phyloP scores from a whole-genome alignment of 2,113 vertebrate species.

The Scolopax mira region DNA sequence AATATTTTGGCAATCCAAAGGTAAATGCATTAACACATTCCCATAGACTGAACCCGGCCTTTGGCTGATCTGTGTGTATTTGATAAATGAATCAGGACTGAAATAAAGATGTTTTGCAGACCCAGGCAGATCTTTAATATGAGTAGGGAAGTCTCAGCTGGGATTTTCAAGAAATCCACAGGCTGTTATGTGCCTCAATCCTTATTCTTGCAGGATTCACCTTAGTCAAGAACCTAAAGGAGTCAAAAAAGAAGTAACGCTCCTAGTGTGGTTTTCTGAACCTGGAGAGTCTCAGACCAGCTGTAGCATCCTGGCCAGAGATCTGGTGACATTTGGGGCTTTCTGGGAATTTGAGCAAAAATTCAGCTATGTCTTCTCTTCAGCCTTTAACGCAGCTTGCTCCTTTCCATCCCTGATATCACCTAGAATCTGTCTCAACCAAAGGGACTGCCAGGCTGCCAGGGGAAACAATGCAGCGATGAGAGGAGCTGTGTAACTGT shows the following conservation, averaged over 20 bases:
- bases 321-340: not conserved
- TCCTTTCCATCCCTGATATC: not conserved
- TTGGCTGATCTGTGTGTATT: not conserved
- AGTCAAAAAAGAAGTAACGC: not conserved
- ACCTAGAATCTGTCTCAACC: not conserved
- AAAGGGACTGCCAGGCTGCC: not conserved
- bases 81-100: not conserved
- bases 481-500: not conserved
- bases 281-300: not conserved
- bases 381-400: not conserved
- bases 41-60: not conserved
- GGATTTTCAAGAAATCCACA: not conserved
- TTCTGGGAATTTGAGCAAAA: not conserved
- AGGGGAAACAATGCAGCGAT: not conserved
- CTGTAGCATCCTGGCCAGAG: not conserved
- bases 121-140: not conserved
- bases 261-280: not conserved
- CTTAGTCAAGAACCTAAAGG: not conserved
- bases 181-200: not conserved
- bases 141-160: not conserved
- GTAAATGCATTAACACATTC: not conserved
- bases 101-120: not conserved
- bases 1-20: not conserved
- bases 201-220: not conserved
- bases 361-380: not conserved